Percentiles rank a stretch among this genome's conserved stretches.
These are phyloP conservation scores for Drosophila rubida DNA, from an alignment of 2,888 invertebrate species.

Conservation along the genomic window DNA sequence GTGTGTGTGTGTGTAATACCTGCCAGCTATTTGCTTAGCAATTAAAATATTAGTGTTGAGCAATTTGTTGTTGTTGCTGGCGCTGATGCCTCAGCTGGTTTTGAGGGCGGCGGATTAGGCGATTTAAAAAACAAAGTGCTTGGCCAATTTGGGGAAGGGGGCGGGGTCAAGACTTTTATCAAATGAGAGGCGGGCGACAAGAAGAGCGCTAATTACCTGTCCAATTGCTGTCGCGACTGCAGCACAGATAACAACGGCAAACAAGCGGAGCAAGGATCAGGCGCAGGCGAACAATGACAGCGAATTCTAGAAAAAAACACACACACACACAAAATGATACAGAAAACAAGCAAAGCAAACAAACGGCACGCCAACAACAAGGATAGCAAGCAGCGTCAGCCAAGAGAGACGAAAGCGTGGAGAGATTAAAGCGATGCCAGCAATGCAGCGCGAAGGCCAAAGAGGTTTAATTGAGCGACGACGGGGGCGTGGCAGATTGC, in stretches of 20 bases:
- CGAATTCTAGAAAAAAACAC: conserved; percentile 31
- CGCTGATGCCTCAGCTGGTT: conserved; percentile 6
- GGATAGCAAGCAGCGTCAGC: conserved; percentile 20
- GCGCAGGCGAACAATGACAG: conserved; percentile 40
- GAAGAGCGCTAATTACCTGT: conserved; percentile 55
- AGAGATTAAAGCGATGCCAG: conserved; percentile 60
- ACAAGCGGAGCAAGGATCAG: conserved; percentile 41
- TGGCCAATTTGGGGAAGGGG: conserved; percentile 15
- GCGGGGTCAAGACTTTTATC: conserved; percentile 51
- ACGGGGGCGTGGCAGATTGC: conserved; percentile 29
- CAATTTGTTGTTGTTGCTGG: conserved; percentile 8
- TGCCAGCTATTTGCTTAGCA: conserved; percentile 60
- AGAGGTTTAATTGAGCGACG: conserved; percentile 66
- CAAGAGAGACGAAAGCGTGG: conserved; percentile 34
- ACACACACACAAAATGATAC: no score
- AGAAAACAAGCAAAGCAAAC: conserved; percentile 21
- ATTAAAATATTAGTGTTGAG: conserved; percentile 71
- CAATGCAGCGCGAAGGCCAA: conserved; percentile 32
- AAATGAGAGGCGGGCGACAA: conserved; percentile 58
- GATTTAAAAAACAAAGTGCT: conserved; percentile 39
- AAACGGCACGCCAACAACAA: conserved; percentile 24
- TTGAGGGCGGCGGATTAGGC: conserved; percentile 43
- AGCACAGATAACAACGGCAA: conserved; percentile 40
- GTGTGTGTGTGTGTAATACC: conserved; percentile 6
- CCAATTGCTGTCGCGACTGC: conserved; percentile 37